phyloP scores from a whole-genome alignment of 2,888 invertebrate species.

The Tipula lateralis region DNA sequence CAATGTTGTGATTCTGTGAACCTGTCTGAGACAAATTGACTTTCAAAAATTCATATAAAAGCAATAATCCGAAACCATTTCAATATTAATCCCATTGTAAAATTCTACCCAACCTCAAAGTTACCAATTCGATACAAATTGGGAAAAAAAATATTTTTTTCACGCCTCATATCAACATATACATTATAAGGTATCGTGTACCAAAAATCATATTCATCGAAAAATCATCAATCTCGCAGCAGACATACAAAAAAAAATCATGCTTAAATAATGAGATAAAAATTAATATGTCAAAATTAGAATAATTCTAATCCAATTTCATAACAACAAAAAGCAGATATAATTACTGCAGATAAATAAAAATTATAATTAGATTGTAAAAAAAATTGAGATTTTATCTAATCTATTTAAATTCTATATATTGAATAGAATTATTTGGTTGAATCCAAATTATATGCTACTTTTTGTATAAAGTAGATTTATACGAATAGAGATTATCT shows the following conservation, averaged over 20 bases:
- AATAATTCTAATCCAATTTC: not conserved
- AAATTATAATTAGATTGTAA: not conserved
- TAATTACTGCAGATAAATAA: not conserved
- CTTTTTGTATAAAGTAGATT: not conserved
- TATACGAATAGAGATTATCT: not conserved
- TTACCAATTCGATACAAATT: not conserved
- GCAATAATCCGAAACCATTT: not conserved
- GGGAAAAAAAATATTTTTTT: not conserved
- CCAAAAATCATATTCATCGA: not conserved
- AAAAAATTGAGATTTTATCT: not conserved
- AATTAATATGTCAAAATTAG: not conserved
- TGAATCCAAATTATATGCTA: not conserved
- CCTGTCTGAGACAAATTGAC: too few species aligned
- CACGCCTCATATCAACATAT: not conserved
- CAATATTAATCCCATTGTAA: not conserved
- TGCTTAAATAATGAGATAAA: not conserved
- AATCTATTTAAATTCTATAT: not conserved
- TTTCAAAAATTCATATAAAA: too few species aligned
- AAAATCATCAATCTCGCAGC: not conserved
- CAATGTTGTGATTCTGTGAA: too few species aligned
- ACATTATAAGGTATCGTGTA: not conserved
- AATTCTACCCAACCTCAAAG: not conserved
- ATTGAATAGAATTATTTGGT: not conserved
- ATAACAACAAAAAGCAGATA: not conserved
- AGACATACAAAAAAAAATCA: not conserved